Percentiles rank a stretch among this genome's conserved stretches.
Conservation (phyloP, 2,888 invertebrate genomes). For the Scaptomyza reducta region DNA sequence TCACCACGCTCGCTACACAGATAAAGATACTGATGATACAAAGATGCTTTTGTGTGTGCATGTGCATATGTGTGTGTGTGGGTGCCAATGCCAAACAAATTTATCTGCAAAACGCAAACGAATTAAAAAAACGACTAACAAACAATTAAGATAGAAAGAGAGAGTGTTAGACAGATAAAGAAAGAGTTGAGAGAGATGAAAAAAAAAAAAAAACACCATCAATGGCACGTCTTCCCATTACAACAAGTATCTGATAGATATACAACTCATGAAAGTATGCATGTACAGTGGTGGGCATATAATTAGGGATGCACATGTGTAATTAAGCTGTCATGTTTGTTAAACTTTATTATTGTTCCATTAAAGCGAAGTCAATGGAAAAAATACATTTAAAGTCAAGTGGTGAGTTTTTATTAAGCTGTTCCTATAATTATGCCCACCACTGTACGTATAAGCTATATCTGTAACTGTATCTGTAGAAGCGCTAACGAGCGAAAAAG, state of each 20-base stretch:
- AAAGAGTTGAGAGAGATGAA: constrained; percentile 33
- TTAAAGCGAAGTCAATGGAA: neutral
- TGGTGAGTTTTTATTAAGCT: neutral
- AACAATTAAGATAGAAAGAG: constrained; percentile 4
- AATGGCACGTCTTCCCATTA: constrained; percentile 51
- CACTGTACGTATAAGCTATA: constrained; percentile 28
- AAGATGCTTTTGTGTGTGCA: constrained; percentile 4
- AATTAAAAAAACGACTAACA: constrained; percentile 46
- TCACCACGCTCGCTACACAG: constrained; percentile 59
- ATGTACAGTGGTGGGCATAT: neutral
- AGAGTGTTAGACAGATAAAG: constrained; percentile 5
- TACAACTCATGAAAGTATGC: constrained; percentile 22
- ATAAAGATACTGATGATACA: constrained; percentile 36
- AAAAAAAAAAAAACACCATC: constrained; percentile 3
- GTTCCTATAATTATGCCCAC: neutral
- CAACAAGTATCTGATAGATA: constrained; percentile 53
- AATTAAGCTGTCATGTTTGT: neutral
- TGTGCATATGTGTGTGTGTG: constrained; percentile 32
- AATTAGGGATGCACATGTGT: neutral
- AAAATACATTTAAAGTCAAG: neutral
- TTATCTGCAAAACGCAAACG: constrained; percentile 31
- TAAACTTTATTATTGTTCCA: neutral
- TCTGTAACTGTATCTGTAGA: constrained; percentile 27
- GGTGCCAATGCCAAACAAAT: constrained; percentile 58
- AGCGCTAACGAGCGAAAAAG: constrained; percentile 59